Percentiles rank a stretch among this genome's conserved stretches.
Evolutionary conservation across 2,113 vertebrate species (phyloP).

Genomic region (Pseudorasbora parva): DNA sequence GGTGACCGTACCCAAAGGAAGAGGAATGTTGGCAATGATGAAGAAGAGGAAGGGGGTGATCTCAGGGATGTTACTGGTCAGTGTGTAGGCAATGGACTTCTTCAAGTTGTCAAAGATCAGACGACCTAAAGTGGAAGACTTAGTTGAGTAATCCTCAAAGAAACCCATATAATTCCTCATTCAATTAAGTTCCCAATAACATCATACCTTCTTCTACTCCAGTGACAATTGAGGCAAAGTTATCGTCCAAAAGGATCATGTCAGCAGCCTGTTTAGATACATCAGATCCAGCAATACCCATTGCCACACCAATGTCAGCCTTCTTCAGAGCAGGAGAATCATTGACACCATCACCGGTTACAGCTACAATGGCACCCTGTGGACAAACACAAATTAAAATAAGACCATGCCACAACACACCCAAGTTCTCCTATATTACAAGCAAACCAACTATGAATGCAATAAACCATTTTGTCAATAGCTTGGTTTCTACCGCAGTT

Average conservation of each 20-base stretch:
- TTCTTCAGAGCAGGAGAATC: slow-evolving; percentile 93
- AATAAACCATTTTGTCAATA: not conserved
- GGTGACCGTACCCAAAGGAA: slow-evolving; percentile 90
- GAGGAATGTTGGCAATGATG: slow-evolving; percentile 90
- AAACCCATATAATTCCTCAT: not conserved
- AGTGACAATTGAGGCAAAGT: slow-evolving; percentile 95
- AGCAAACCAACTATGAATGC: not conserved
- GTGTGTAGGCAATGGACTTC: slow-evolving; percentile 93
- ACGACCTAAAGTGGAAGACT: slow-evolving; percentile 73
- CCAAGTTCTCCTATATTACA: not conserved
- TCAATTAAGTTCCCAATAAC: not conserved
- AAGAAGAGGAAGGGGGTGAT: slow-evolving; percentile 93
- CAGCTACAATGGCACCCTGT: slow-evolving; percentile 91
- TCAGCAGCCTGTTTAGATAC: slow-evolving; percentile 93
- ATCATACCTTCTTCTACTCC: slow-evolving; percentile 89
- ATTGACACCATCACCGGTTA: slow-evolving; percentile 90
- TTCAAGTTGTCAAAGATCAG: slow-evolving; percentile 94
- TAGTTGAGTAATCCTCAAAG: not conserved
- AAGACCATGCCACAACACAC: too few species aligned
- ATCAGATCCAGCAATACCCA: slow-evolving; percentile 92
- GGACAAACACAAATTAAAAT: not conserved
- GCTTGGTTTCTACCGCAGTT: not conserved
- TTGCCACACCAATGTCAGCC: slow-evolving; percentile 90
- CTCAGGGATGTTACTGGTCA: slow-evolving; percentile 95
- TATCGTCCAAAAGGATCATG: slow-evolving; percentile 96